These are phyloP conservation scores for Cynopterus brachyotis DNA, from an alignment of 2,113 vertebrate genomes.

Conservation along the genomic window DNA sequence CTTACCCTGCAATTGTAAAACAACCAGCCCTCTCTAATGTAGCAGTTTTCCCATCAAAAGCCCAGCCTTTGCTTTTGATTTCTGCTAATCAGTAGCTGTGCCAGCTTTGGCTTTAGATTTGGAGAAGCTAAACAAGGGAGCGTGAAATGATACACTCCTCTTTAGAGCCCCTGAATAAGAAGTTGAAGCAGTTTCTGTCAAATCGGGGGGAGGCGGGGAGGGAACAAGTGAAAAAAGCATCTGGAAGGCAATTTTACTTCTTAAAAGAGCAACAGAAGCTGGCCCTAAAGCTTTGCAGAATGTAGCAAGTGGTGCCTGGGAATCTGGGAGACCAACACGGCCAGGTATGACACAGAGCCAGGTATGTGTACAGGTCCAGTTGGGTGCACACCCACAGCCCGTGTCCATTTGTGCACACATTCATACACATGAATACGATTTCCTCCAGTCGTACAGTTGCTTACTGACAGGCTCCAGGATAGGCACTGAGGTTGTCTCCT, in stretches of 20 bases:
- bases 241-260: constrained; percentile 63
- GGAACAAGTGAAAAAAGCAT: constrained; percentile 51
- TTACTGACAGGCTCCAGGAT: background rate
- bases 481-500: background rate
- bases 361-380: background rate
- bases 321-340: background rate
- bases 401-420: background rate
- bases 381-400: background rate
- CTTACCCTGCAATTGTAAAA: constrained; percentile 77
- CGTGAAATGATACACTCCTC: constrained; percentile 62
- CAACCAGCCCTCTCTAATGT: constrained; percentile 66
- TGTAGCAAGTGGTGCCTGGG: constrained; percentile 5
- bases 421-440: background rate
- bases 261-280: constrained; percentile 65
- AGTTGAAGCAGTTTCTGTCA: constrained; percentile 56
- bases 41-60: constrained; percentile 77
- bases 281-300: constrained; percentile 10
- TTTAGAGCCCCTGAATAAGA: constrained; percentile 54
- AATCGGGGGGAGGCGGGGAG: background rate
- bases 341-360: background rate
- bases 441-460: background rate
- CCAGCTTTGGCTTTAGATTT: constrained; percentile 70
- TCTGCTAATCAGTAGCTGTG: constrained; percentile 72
- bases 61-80: constrained; percentile 72
- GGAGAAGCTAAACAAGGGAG: constrained; percentile 67